Conservation (phyloP, 2,888 invertebrate species). For the Cryptus viduatorius region DNA sequence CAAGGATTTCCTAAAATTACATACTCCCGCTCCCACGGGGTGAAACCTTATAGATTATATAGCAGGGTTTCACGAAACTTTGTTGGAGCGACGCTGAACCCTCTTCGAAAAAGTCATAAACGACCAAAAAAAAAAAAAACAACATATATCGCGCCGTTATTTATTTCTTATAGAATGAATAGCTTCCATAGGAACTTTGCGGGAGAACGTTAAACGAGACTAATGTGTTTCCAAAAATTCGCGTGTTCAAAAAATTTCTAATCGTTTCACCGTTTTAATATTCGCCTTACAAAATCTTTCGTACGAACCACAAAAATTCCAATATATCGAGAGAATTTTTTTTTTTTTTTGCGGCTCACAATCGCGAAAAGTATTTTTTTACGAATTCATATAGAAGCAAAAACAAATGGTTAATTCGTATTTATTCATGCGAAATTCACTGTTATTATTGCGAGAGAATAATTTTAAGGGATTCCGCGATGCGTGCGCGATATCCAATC, state of each 20-base stretch:
- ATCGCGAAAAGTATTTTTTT: too few relatives aligned
- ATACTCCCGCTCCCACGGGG: conserved; percentile 43
- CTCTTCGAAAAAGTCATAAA: conserved; percentile 2
- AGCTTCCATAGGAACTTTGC: not conserved
- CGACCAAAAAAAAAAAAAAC: not conserved
- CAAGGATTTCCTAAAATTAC: conserved; percentile 63
- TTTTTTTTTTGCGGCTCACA: not conserved
- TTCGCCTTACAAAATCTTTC: not conserved
- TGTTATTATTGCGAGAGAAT: too few relatives aligned
- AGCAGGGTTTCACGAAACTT: conserved; percentile 35
- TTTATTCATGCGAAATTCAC: too few relatives aligned
- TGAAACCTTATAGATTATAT: conserved; percentile 27
- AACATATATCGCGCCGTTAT: not conserved
- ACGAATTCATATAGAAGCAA: not conserved
- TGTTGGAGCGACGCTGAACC: conserved; percentile 22
- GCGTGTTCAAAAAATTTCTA: not conserved
- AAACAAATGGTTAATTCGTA: not conserved
- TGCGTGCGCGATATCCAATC: not conserved
- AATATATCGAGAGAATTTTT: not conserved
- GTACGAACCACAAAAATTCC: not conserved
- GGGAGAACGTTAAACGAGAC: not conserved
- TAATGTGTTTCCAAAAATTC: not conserved
- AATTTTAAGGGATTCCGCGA: not conserved
- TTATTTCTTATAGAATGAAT: conserved; percentile 9
- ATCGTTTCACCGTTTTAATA: not conserved